Conservation (phyloP, 1,140 invertebrate species). For the Pseudomyrmex flavicornis region DNA sequence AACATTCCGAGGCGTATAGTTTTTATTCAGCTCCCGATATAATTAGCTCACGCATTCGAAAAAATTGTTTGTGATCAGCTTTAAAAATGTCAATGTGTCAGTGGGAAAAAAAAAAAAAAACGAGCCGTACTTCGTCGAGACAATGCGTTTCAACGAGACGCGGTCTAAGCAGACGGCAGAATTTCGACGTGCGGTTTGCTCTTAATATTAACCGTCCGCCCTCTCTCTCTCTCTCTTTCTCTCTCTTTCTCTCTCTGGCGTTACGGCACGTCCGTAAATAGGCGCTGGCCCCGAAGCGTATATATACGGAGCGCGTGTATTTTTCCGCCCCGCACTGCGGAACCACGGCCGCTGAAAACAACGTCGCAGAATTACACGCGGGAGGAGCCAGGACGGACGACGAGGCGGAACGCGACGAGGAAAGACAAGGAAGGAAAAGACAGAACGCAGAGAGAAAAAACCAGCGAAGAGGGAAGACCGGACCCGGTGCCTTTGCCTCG, state of each 20-base stretch:
- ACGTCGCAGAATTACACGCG: constrained; percentile 74
- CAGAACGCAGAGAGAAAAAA: constrained; percentile 6
- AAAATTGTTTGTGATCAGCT: not conserved
- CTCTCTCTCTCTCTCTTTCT: not conserved
- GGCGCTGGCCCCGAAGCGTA: constrained; percentile 2
- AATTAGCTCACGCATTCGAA: not conserved
- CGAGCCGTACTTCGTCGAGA: not conserved
- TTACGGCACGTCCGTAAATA: constrained; percentile 45
- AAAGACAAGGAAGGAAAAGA: constrained; percentile 28
- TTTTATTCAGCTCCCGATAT: not conserved
- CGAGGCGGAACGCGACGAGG: constrained; percentile 18
- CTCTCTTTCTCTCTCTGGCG: not conserved
- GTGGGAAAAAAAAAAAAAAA: not conserved
- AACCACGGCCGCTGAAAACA: constrained; percentile 60
- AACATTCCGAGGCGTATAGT: too few relatives aligned
- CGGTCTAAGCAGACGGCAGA: constrained; percentile 18
- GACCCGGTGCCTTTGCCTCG: constrained; percentile 60
- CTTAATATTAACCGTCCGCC: constrained; percentile 29
- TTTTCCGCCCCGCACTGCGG: constrained; percentile 13
- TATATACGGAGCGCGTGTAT: constrained; percentile 33
- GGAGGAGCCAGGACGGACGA: constrained; percentile 36
- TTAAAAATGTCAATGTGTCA: not conserved
- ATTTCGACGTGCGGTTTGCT: constrained; percentile 18
- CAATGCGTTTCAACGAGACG: not conserved
- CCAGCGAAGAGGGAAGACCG: constrained; percentile 33